Evolutionary conservation across 2,113 vertebrate genomes (phyloP).

Genomic region (Paralichthys olivaceus): DNA sequence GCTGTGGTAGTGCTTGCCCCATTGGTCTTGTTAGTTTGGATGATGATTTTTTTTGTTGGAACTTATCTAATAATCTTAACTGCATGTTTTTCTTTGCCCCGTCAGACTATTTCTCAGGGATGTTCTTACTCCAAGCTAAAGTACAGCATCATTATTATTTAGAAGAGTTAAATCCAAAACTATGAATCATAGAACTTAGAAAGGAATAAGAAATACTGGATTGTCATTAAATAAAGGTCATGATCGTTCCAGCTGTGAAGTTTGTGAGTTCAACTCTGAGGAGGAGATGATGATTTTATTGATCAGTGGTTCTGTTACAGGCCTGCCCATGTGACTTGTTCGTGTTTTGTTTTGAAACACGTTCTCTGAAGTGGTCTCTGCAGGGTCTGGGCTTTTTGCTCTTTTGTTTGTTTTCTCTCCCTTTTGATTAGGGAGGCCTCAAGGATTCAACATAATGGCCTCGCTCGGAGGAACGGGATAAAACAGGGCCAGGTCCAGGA

Average conservation of each 20-base stretch:
- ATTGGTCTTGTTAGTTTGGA: too few species aligned
- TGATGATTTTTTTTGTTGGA: too few species aligned
- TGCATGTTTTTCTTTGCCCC: too few species aligned
- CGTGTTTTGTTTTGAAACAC: conserved; percentile 27
- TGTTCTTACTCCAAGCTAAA: too few species aligned
- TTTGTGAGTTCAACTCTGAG: conserved; percentile 20
- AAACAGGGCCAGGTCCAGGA: conserved; percentile 28
- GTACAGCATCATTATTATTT: not conserved
- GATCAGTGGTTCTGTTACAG: conserved; percentile 3
- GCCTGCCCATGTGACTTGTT: conserved; percentile 1
- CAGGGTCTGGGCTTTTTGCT: conserved; percentile 18
- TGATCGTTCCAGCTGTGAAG: conserved; percentile 21
- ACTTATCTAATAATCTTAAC: too few species aligned
- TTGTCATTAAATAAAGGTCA: not conserved
- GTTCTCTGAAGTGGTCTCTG: conserved; percentile 54
- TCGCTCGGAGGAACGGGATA: conserved; percentile 20
- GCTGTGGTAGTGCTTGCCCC: too few species aligned
- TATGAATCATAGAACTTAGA: too few species aligned
- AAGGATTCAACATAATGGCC: conserved; percentile 51
- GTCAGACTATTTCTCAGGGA: too few species aligned
- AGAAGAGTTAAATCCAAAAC: not conserved
- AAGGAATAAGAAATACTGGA: not conserved
- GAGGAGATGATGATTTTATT: conserved; percentile 15
- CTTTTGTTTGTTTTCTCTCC: conserved; percentile 43
- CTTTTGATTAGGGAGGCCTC: conserved; percentile 51